These are phyloP conservation scores for Himalopsyche kuldschensis DNA, from an alignment of 2,888 invertebrate species.

Conservation along the genomic window DNA sequence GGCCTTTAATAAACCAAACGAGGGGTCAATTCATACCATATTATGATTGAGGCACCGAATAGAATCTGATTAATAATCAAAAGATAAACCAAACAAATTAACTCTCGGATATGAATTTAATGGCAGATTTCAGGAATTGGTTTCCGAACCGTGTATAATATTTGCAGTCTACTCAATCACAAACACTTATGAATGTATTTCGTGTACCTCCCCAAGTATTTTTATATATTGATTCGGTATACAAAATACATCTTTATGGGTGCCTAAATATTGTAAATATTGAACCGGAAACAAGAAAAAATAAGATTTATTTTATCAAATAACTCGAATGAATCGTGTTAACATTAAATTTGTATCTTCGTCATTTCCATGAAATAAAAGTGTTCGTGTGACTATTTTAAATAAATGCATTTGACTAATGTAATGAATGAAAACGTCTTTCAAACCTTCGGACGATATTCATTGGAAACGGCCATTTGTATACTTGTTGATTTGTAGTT, in stretches of 20 bases:
- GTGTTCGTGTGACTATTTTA: background rate
- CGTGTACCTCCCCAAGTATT: too few relatives aligned
- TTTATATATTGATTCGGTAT: background rate
- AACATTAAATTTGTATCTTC: background rate
- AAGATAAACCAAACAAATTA: too few relatives aligned
- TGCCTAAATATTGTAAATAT: background rate
- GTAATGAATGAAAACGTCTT: conserved; percentile 37
- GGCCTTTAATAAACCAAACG: too few relatives aligned
- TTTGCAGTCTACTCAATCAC: too few relatives aligned
- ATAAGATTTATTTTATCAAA: background rate
- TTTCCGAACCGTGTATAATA: too few relatives aligned
- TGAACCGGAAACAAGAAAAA: background rate
- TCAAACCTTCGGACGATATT: conserved; percentile 59
- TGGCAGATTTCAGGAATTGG: too few relatives aligned
- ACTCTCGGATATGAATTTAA: too few relatives aligned
- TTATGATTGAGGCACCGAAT: too few relatives aligned
- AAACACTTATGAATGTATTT: too few relatives aligned
- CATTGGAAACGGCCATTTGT: conserved; percentile 63
- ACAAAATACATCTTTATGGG: background rate
- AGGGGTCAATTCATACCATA: too few relatives aligned
- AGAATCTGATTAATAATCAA: too few relatives aligned
- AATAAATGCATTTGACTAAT: background rate
- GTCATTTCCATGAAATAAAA: background rate
- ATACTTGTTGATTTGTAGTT: conserved; percentile 57
- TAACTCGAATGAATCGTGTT: background rate